Base-by-base conservation (phyloP, 1,140 invertebrate species). In the Brachystomella parvula region DNA sequence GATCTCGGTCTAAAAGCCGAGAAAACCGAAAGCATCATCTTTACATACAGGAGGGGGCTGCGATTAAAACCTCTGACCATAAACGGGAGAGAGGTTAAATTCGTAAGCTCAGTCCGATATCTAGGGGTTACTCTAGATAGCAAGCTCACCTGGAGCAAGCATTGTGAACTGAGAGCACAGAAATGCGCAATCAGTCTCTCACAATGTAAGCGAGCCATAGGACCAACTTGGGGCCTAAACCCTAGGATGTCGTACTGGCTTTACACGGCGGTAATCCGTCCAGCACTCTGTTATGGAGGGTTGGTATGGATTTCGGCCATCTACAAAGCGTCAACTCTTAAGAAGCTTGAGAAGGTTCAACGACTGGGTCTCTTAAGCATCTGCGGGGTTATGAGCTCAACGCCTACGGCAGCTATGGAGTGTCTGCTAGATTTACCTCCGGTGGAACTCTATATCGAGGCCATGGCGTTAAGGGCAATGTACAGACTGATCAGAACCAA, bases 221-320 rank as follows among this genome's bases (percentile, higher is more conserved):
- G n/a, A n/a, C n/a, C n/a, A n/a, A n/a, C n/a, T n/a, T n/a, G n/a
- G n/a, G n/a, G n/a, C n/a, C n/a, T n/a, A n/a, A n/a, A n/a, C n/a
- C n/a, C n/a, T n/a, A n/a, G n/a, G n/a, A 9, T 49, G 1, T 21
- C 31, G 21, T 35, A 28, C 3, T 68, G 66, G 66, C 44, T 68
- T 15, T 69, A 69, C 33, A 69, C 44, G 9, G 58, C 39, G 2
- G 29, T 69, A 12, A 35, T 69, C 39, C 2, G 63, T 17, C 67
- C 67, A 15, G n/a, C n/a, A 15, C 28, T 69, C 1, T 3, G 3
- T 2, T 69, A 69, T 39, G 67, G 35, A 2, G 12, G 9, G 2
- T 2, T 69, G 31, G 21, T 57, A 2, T 69, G 67, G 67, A 9
- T 44, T n/a, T 2, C 28, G 9, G 61, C 62, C 24, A 24, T 26